Evolutionary conservation across 2,113 vertebrate species (phyloP), one percentile per base, ranked within the genome.

Genomic region (Sylvia atricapilla): DNA sequence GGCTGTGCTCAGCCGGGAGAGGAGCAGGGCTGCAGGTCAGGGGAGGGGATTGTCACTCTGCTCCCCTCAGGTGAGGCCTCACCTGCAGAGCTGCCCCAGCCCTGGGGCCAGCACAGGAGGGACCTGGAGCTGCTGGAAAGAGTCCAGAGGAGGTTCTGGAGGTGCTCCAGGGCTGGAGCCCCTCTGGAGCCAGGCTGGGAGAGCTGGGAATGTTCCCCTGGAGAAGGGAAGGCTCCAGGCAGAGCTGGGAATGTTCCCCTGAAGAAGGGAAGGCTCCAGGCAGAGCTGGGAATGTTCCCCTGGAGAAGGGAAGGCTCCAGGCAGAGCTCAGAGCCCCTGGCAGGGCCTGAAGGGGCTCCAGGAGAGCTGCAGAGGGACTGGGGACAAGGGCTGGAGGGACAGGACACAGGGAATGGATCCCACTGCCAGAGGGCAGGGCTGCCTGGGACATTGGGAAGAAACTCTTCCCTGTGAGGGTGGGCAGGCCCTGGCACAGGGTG

Each of bases 161-260:
- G 66, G 4, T 87, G 64, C n/a, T 55, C 8, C 47, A 9, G 9
- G 62, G n/a, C 47, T 87, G 64, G 55, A 76, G 15, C 24, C 20
- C 52, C 43, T 35, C 72, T 75, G 52, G 73, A 72, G 30, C 41
- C 30, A 22, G 66, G 25, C 75, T 88, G 58, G 67, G 43, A 49
- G 35, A 49, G 35, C 50, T 80, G 85, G 67, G 31, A 0, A 0
- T 16, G 56, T 0, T 63, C 66, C 0, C 11, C 25, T 56, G 58
- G 35, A 56, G 41, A 5, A 2, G 75, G 0, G 66, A 56, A 27
- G 49, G 85, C 0, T 41, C 24, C 85, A 79, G 56, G n/a, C 43
- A 43, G 37, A 37, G 37, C 37, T 37, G 37, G 37, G 37, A 0
- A 0, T 16, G 66, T 0, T 63, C 66, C 0, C 11, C 25, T 64